Evolutionary conservation across 2,888 invertebrate species (phyloP).

Genomic region (Leucania comma): DNA sequence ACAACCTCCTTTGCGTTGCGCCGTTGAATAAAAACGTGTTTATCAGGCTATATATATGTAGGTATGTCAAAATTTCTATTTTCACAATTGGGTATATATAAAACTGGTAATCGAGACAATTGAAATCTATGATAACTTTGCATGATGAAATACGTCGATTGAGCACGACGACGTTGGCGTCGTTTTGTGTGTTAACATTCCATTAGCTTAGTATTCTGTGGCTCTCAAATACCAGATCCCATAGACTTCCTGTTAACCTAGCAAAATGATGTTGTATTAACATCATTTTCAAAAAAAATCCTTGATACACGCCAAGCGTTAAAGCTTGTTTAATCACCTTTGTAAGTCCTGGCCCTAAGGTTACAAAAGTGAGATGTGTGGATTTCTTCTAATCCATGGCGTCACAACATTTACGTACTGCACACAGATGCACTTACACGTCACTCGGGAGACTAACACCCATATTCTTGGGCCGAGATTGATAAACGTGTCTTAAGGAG

Average conservation of each 20-base stretch:
- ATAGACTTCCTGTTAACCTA: neutral
- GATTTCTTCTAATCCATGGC: constrained; percentile 7
- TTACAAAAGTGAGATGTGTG: constrained; percentile 10
- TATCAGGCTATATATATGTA: too few relatives aligned
- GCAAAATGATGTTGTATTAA: too few relatives aligned
- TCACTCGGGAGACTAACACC: constrained; percentile 32
- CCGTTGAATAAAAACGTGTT: too few relatives aligned
- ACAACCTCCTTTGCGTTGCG: too few relatives aligned
- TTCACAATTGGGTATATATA: neutral
- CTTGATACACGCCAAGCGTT: neutral
- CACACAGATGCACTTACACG: constrained; percentile 36
- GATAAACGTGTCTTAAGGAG: neutral
- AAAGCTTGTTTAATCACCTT: constrained; percentile 17
- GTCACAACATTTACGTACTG: constrained; percentile 38
- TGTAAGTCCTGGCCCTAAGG: constrained; percentile 14
- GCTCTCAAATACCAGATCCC: neutral
- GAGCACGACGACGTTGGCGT: too few relatives aligned
- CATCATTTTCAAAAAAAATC: constrained; percentile 7
- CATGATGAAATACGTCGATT: neutral
- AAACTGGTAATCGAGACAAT: neutral
- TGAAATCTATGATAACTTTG: neutral
- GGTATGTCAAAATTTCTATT: neutral
- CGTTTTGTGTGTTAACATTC: neutral
- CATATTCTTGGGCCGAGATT: constrained; percentile 21
- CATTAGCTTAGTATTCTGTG: neutral